Evolutionary conservation across 2,797 vertebrate species (phyloP).

Genomic region (Melanogrammus aeglefinus): DNA sequence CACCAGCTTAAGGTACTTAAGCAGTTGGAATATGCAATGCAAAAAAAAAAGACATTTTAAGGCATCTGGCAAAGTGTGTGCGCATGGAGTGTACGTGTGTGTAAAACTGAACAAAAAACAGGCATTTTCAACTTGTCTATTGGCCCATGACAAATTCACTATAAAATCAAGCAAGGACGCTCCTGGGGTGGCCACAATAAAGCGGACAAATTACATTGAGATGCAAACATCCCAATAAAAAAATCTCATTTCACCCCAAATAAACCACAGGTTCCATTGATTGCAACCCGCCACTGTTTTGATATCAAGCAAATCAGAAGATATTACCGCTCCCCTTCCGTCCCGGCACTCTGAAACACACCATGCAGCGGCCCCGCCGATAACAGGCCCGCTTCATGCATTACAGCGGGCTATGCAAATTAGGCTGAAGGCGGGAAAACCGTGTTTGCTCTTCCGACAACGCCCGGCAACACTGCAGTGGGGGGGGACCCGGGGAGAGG

Average conservation of each 20-base stretch:
- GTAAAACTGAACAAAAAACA: conserved; percentile 58
- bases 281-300: conserved; percentile 74
- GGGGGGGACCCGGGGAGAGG: conserved; percentile 81
- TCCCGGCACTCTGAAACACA: conserved; percentile 60
- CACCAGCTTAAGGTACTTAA: conserved; percentile 41
- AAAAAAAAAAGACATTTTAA: conserved; percentile 33
- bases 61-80: conserved; percentile 32
- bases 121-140: conserved; percentile 62
- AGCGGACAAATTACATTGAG: conserved; percentile 68
- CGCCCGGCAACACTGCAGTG: conserved; percentile 53
- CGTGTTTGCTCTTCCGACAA: conserved; percentile 1
- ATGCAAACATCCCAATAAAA: conserved; percentile 75
- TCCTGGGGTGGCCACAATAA: conserved; percentile 66
- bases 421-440: conserved; percentile 58
- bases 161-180: conserved; percentile 67
- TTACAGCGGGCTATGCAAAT: conserved; percentile 75
- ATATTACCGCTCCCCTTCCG: conserved; percentile 62
- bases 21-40: conserved; percentile 52
- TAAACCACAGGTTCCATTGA: conserved; percentile 74
- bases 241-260: conserved; percentile 77
- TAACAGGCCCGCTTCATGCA: conserved; percentile 69
- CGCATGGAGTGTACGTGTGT: conserved; percentile 25
- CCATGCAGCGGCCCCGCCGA: conserved; percentile 48
- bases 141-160: conserved; percentile 70
- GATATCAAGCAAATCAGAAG: conserved; percentile 75